A percentile compares a stretch with the other conserved stretches of the same genome.
phyloP scores from a whole-genome alignment of 2,113 vertebrate genomes.

The Sinosuthora webbiana region DNA sequence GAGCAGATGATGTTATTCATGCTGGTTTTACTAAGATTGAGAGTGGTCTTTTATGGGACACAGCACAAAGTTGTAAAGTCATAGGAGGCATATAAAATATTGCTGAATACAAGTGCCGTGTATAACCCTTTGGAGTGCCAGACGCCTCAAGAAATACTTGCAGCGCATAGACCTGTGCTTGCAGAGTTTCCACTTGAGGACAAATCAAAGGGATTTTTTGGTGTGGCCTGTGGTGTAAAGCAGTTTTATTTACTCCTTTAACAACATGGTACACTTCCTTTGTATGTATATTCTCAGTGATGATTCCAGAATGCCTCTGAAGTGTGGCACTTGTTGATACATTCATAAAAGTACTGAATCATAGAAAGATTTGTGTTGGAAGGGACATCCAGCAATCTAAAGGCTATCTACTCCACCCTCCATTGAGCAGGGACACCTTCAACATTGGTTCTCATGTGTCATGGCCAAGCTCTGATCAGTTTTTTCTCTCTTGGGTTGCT shows the following conservation, averaged over 20 bases:
- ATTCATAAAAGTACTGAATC: not conserved
- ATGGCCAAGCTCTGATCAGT: not conserved
- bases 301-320: not conserved
- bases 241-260: not conserved
- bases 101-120: not conserved
- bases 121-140: not conserved
- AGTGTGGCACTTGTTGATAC: not conserved
- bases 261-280: fast-evolving
- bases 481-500: not conserved
- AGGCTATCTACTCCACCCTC: not conserved
- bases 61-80: not conserved
- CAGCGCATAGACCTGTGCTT: not conserved
- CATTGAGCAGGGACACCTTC: too few relatives aligned
- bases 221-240: not conserved
- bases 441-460: not conserved
- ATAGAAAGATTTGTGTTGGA: not conserved
- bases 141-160: not conserved
- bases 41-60: not conserved
- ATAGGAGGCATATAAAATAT: fast-evolving
- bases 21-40: not conserved
- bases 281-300: fast-evolving
- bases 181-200: not conserved
- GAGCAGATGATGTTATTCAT: not conserved
- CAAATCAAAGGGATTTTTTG: not conserved
- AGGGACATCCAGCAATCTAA: not conserved